A percentile compares a stretch with the other conserved stretches of the same genome.
These are phyloP conservation scores for Plebejus argus DNA, from an alignment of 2,888 invertebrate species.

Conservation along the genomic window DNA sequence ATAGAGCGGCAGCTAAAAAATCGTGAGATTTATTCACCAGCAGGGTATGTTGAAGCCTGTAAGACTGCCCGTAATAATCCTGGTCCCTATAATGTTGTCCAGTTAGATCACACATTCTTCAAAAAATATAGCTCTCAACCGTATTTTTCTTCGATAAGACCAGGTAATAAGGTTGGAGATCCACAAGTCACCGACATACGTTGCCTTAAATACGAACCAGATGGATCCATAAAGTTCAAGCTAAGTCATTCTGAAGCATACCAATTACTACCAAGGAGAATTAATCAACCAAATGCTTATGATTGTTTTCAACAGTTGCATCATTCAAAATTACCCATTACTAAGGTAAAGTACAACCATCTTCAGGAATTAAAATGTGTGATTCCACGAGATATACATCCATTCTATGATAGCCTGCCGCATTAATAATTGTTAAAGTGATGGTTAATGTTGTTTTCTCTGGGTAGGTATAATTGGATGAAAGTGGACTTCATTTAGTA, in stretches of 20 bases:
- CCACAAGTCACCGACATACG: conserved; percentile 8
- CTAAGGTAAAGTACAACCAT: no score
- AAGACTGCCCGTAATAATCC: conserved; percentile 1
- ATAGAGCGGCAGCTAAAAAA: conserved; percentile 13
- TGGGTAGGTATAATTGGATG: not conserved
- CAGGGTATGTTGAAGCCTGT: not conserved
- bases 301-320: no score
- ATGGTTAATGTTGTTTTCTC: not conserved
- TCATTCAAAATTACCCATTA: no score
- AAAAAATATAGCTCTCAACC: conserved; percentile 8
- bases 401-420: no score
- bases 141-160: conserved; percentile 8
- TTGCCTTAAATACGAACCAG: conserved; percentile 5
- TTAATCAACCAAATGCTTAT: no score
- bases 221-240: conserved; percentile 7
- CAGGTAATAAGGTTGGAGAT: conserved; percentile 8
- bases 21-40: conserved; percentile 2
- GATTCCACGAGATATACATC: no score
- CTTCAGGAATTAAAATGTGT: no score
- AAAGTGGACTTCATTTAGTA: not conserved
- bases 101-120: conserved; percentile 1
- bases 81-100: conserved; percentile 1
- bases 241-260: not conserved
- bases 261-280: not conserved
- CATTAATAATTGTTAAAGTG: not conserved